Evolutionary conservation across 2,113 vertebrate genomes (phyloP), one percentile per base, ranked within the genome.

Genomic region (Cromileptes altivelis): DNA sequence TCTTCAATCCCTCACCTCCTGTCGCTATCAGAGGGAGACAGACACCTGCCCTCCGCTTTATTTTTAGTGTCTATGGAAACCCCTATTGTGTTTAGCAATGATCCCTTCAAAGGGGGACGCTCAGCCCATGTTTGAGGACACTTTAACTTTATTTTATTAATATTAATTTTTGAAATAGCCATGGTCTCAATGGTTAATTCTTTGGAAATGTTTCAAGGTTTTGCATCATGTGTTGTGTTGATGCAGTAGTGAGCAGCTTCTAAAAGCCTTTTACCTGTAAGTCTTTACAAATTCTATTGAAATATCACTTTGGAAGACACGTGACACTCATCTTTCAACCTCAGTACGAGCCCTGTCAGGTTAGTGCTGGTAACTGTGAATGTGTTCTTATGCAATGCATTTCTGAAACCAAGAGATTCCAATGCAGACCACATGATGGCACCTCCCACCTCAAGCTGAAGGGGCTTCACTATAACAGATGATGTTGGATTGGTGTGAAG

Each of bases 381-480:
- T 30, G 0, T 72, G 55, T 49, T 79, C 25, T 74, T 71, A 62
- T 60, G 52, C 30, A 67, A 80, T 62, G n/a, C 37, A 72, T 57
- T 33, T 67, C 2, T 61, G 17, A 67, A 49, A 57, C 14, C 23
- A 50, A 47, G 11, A 23, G 4, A 68, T 85, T 73, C 58, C 14
- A 15, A 23, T 40, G 6, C 14, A 70, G 53, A 72, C 80, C 85
- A 87, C 80, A 58, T 61, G 88, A 68, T 79, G 84, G 84, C 79
- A 56, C 49, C 64, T 75, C 2, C 6, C 33, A 17, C 52, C 52
- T 65, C n/a, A 85, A 27, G 13, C 53, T 71, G 25, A 77, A 23
- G 15, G 9, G 23, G 30, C 45, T 73, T 55, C 7, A 49, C 27
- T 57, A 15, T n/a, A 70, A 9, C 19, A 45, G 40, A 61, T 50